Evolutionary conservation across 2,113 vertebrate species (phyloP).

Genomic region (Eudyptes chrysolophus): DNA sequence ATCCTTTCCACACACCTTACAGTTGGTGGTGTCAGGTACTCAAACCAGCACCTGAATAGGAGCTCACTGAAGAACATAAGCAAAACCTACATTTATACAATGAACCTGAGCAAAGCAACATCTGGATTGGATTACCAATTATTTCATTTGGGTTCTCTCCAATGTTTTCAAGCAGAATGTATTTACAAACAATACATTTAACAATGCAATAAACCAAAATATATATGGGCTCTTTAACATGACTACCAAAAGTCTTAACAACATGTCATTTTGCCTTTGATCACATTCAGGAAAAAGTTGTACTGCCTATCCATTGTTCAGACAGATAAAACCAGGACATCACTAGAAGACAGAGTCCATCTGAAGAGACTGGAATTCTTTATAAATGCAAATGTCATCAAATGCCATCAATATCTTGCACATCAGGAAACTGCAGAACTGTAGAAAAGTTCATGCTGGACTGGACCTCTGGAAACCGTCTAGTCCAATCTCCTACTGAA

Average conservation of each 20-base stretch:
- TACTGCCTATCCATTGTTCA: background rate
- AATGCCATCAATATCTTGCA: background rate
- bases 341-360: background rate
- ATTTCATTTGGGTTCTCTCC: background rate
- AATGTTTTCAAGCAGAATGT: background rate
- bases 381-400: background rate
- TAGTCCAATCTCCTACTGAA: background rate
- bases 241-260: background rate
- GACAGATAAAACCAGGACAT: background rate
- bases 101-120: background rate
- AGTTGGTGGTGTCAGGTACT: background rate
- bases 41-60: background rate
- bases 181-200: background rate
- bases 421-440: background rate
- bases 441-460: background rate
- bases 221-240: background rate
- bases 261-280: background rate
- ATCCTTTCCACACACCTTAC: background rate
- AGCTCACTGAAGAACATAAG: rapidly evolving
- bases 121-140: background rate
- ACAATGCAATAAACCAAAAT: background rate
- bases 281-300: background rate
- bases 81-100: background rate
- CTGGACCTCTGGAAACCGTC: background rate
- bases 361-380: background rate